Evolutionary conservation across 2,888 invertebrate genomes (phyloP).

Genomic region (Watsonalla binaria): DNA sequence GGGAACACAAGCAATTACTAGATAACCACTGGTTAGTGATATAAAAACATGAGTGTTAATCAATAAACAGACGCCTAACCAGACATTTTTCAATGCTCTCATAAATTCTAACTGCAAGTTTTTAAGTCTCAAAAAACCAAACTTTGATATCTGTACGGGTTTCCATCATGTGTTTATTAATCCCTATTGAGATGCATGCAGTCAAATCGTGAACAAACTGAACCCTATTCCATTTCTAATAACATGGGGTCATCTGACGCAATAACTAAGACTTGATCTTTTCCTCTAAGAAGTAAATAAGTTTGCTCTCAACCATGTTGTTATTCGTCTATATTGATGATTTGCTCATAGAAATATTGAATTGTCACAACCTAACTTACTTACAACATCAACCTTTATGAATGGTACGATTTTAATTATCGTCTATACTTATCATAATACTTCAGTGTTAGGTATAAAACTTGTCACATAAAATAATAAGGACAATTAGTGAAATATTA

Average conservation of each 20-base stretch:
- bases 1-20: slow-evolving; percentile 15
- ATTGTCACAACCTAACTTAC: too few relatives aligned
- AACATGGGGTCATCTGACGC: slow-evolving; percentile 16
- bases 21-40: slow-evolving; percentile 8
- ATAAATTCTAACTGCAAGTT: too few relatives aligned
- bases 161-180: too few relatives aligned
- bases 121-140: too few relatives aligned
- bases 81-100: neutral
- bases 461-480: too few relatives aligned
- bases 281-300: slow-evolving; percentile 5
- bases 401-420: too few relatives aligned
- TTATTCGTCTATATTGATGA: neutral
- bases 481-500: too few relatives aligned
- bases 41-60: slow-evolving; percentile 4
- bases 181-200: slow-evolving; percentile 10
- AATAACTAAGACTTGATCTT: slow-evolving; percentile 29
- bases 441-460: too few relatives aligned
- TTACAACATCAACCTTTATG: too few relatives aligned
- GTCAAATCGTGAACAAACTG: slow-evolving; percentile 18
- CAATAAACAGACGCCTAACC: slow-evolving; percentile 21
- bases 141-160: too few relatives aligned
- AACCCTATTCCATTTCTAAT: slow-evolving; percentile 20
- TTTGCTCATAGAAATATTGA: too few relatives aligned
- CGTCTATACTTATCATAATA: too few relatives aligned
- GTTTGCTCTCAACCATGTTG: neutral